These are phyloP conservation scores for Notodonta dromedarius DNA, from an alignment of 2,888 invertebrate species.

Conservation along the genomic window DNA sequence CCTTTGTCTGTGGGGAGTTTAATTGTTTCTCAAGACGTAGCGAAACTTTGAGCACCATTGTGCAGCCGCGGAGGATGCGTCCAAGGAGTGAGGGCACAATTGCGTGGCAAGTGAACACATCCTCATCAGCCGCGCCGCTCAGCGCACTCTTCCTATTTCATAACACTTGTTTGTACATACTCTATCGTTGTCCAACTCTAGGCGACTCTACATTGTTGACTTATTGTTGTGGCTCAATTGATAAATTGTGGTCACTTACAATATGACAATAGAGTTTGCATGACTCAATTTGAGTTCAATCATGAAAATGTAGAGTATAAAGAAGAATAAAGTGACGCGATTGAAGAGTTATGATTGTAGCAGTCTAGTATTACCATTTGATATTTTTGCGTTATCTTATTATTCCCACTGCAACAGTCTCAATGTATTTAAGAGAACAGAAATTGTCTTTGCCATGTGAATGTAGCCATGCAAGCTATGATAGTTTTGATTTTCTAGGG, in stretches of 20 bases:
- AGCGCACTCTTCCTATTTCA: slow-evolving; percentile 38
- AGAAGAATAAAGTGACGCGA: too few relatives aligned
- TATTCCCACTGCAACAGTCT: too few relatives aligned
- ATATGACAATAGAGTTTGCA: neutral
- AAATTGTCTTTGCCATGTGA: too few relatives aligned
- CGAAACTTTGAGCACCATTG: slow-evolving; percentile 55
- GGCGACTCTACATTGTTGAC: neutral
- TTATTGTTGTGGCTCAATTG: slow-evolving; percentile 1
- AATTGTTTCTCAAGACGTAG: neutral
- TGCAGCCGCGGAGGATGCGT: slow-evolving; percentile 61
- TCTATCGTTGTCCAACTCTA: slow-evolving; percentile 8
- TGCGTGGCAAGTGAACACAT: slow-evolving; percentile 79
- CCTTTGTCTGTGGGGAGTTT: too few relatives aligned
- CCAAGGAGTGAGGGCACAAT: slow-evolving; percentile 78
- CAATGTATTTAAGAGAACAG: too few relatives aligned
- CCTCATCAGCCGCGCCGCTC: slow-evolving; percentile 67
- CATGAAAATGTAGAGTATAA: too few relatives aligned
- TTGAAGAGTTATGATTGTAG: too few relatives aligned
- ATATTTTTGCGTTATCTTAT: too few relatives aligned
- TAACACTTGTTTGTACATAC: slow-evolving; percentile 35
- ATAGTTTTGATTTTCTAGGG: too few relatives aligned
- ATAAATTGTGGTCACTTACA: slow-evolving; percentile 1
- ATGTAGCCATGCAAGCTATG: too few relatives aligned
- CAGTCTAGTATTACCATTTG: too few relatives aligned
- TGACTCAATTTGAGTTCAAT: too few relatives aligned